Percentiles rank a stretch among this genome's conserved stretches.
phyloP scores from a whole-genome alignment of 2,113 vertebrate species.

The Heterochromis multidens region DNA sequence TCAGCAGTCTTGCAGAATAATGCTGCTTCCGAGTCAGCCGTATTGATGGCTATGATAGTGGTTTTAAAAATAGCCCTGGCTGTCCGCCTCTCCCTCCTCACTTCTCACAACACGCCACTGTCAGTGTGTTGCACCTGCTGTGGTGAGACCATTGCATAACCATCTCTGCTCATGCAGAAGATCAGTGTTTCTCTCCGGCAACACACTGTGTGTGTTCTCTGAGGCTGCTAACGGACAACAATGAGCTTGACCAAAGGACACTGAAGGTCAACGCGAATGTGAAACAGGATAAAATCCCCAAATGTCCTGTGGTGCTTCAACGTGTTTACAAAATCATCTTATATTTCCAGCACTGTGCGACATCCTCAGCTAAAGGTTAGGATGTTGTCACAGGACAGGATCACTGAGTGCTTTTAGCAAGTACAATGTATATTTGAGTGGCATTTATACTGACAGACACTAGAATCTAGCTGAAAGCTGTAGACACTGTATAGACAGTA shows the following conservation, averaged over 20 bases:
- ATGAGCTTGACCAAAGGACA: conserved; percentile 19
- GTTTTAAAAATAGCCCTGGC: conserved; percentile 70
- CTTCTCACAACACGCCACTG: conserved; percentile 42
- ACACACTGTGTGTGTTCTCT: conserved; percentile 8
- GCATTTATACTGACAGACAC: neutral
- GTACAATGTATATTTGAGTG: neutral
- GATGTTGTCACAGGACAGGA: neutral
- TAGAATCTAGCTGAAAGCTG: neutral
- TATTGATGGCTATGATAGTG: conserved; percentile 24
- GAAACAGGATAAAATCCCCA: neutral
- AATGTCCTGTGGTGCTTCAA: neutral
- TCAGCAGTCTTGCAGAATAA: conserved; percentile 8
- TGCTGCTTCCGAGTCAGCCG: conserved; percentile 11
- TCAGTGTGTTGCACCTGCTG: conserved; percentile 62
- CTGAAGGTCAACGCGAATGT: conserved; percentile 23
- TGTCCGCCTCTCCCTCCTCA: conserved; percentile 48
- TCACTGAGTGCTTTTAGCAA: neutral
- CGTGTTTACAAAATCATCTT: neutral
- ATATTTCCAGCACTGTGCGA: neutral
- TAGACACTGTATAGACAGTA: neutral
- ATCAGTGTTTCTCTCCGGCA: conserved; percentile 19
- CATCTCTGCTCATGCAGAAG: conserved; percentile 47
- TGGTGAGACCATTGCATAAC: conserved; percentile 46
- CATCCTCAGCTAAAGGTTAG: neutral
- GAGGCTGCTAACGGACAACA: neutral